A percentile compares a stretch with the other conserved stretches of the same genome.
Conservation (phyloP, 2,888 invertebrate genomes). For the Conomelus anceps region DNA sequence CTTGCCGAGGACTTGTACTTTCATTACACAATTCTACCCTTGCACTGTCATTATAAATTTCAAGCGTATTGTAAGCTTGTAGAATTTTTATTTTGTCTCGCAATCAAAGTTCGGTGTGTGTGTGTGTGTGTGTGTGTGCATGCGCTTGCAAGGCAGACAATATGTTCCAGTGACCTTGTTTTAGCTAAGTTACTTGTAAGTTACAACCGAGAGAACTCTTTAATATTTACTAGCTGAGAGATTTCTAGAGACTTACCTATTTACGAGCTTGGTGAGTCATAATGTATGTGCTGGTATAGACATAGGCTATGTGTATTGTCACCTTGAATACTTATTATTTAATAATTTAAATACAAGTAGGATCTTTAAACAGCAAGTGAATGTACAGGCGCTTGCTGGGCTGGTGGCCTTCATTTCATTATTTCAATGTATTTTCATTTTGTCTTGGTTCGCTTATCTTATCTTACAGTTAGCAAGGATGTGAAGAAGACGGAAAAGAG, state of each 20-base stretch:
- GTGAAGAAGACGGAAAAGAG: background rate
- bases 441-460: background rate
- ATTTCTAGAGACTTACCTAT: background rate
- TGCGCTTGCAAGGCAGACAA: no score
- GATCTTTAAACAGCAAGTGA: background rate
- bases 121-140: no score
- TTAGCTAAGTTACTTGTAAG: background rate
- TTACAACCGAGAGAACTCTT: background rate
- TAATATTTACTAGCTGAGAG: background rate
- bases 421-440: background rate
- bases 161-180: background rate
- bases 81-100: background rate
- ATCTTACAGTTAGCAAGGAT: background rate
- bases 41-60: background rate
- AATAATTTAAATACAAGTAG: background rate
- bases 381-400: background rate
- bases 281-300: no score
- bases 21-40: background rate
- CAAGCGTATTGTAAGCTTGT: background rate
- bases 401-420: background rate
- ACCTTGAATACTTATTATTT: background rate
- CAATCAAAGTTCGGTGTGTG: background rate
- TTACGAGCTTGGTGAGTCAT: background rate
- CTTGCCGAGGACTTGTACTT: background rate
- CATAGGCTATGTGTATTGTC: background rate